Conservation (phyloP, 2,113 vertebrate genomes). For the Loxodonta africana region DNA sequence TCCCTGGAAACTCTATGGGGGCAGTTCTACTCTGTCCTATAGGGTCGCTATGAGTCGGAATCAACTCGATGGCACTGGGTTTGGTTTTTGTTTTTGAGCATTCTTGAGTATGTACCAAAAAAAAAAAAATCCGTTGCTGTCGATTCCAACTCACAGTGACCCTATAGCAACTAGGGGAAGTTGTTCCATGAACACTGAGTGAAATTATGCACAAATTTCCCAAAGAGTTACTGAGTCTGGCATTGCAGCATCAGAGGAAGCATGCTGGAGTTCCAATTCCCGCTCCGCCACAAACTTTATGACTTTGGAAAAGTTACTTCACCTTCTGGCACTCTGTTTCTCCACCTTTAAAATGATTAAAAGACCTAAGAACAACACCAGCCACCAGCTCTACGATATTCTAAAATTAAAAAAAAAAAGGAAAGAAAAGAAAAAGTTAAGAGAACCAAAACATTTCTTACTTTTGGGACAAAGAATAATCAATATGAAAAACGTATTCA, state of each 20-base stretch:
- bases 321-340: constrained; percentile 32
- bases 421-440: neutral
- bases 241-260: neutral
- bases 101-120: neutral
- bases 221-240: neutral
- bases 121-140: too few species aligned
- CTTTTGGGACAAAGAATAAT: neutral
- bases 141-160: too few species aligned
- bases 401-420: constrained; percentile 2
- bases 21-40: too few species aligned
- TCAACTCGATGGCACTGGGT: too few species aligned
- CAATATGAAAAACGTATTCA: neutral
- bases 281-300: constrained; percentile 7
- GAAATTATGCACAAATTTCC: neutral
- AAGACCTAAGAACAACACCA: neutral
- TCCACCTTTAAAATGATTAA: neutral
- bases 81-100: too few species aligned
- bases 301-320: constrained; percentile 67
- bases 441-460: neutral
- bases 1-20: too few species aligned
- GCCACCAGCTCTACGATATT: neutral
- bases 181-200: neutral
- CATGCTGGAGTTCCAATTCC: neutral
- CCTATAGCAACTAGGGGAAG: neutral
- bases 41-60: too few species aligned